A percentile compares a stretch with the other conserved stretches of the same genome.
Evolutionary conservation across 1,140 invertebrate genomes (phyloP).

Genomic region (Hirudo medicinalis): DNA sequence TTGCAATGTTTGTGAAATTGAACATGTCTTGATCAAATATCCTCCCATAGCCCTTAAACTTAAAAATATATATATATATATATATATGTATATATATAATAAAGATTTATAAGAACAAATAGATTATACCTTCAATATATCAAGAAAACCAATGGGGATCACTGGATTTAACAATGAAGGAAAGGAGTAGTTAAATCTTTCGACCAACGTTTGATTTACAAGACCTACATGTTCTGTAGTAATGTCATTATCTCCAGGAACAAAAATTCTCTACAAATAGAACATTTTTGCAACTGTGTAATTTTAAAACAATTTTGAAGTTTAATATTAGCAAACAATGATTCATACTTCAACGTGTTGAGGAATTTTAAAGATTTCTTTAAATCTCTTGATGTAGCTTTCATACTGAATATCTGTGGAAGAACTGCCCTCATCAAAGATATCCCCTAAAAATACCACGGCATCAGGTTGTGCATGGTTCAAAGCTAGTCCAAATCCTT

Average conservation of each 20-base stretch:
- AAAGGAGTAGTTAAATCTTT: constrained; percentile 64
- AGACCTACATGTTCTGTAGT: constrained; percentile 67
- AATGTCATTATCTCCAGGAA: constrained; percentile 88
- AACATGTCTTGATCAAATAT: no score
- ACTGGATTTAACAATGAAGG: constrained; percentile 44
- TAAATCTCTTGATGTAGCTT: constrained; percentile 34
- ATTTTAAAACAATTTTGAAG: no score
- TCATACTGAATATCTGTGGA: constrained; percentile 52
- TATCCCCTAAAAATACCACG: constrained; percentile 76
- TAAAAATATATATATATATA: no score
- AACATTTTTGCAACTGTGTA: no score
- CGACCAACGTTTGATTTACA: constrained; percentile 56
- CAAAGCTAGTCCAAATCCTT: constrained; percentile 62
- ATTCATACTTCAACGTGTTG: constrained; percentile 11
- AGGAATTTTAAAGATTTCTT: constrained; percentile 31
- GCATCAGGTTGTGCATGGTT: constrained; percentile 64
- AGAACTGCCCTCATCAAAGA: constrained; percentile 79
- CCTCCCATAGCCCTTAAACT: no score
- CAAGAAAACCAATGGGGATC: constrained; percentile 23
- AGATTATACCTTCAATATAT: no score
- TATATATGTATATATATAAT: no score
- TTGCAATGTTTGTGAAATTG: no score
- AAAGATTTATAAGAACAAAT: no score
- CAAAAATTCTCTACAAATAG: constrained; percentile 55
- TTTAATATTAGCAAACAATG: no score